Percentiles rank a stretch among this genome's conserved stretches.
phyloP scores from a whole-genome alignment of 2,797 vertebrate species.

The Anisognathus igniventris region DNA sequence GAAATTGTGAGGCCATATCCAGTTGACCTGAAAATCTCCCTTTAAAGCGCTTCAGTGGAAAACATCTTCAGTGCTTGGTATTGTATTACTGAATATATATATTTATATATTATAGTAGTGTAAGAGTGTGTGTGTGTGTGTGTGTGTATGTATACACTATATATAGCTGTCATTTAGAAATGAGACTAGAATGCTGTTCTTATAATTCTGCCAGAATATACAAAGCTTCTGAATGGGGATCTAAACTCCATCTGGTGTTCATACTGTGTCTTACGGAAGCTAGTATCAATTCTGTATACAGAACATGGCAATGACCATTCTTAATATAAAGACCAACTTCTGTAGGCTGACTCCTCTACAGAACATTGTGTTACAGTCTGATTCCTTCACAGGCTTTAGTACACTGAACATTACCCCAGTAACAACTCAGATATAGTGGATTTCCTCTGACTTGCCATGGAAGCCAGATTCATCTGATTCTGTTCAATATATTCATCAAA shows the following conservation, averaged over 20 bases:
- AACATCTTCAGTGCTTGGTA: neutral
- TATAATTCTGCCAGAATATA: constrained; percentile 34
- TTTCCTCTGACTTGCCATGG: neutral
- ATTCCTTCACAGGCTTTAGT: neutral
- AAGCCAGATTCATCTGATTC: neutral
- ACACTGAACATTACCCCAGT: neutral
- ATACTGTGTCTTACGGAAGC: constrained; percentile 34
- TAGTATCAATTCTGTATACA: constrained; percentile 49
- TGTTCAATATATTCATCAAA: neutral
- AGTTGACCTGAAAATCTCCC: neutral
- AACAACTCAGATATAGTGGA: neutral
- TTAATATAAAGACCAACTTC: constrained; percentile 16
- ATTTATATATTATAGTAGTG: no score
- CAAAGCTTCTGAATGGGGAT: constrained; percentile 31
- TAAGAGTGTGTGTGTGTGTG: no score
- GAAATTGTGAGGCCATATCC: neutral
- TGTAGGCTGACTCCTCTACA: neutral
- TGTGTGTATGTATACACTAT: neutral
- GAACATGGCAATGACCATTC: constrained; percentile 8
- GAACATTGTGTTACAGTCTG: neutral
- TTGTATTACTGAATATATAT: neutral
- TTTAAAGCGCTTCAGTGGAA: constrained; percentile 28
- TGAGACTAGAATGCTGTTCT: constrained; percentile 16
- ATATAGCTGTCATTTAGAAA: constrained; percentile 11
- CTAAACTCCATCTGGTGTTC: constrained; percentile 46